These are phyloP conservation scores for Cremastobaeus sp. DNA, from an alignment of 2,888 invertebrate genomes.

Conservation along the genomic window DNA sequence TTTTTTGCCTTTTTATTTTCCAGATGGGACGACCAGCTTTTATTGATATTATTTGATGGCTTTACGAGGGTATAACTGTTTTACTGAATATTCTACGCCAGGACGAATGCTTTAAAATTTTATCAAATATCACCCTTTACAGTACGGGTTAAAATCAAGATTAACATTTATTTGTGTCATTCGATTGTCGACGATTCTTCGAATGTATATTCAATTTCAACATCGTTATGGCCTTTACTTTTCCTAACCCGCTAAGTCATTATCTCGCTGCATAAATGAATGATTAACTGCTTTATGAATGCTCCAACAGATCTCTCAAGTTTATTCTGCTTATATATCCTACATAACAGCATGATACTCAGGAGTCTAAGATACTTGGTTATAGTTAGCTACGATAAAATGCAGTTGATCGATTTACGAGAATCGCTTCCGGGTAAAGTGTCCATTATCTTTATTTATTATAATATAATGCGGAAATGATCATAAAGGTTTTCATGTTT, in stretches of 20 bases:
- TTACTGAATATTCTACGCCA: constrained; percentile 11
- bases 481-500: constrained; percentile 12
- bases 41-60: constrained; percentile 36
- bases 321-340: not conserved
- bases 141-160: too few relatives aligned
- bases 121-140: too few relatives aligned
- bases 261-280: too few relatives aligned
- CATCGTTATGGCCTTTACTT: too few relatives aligned
- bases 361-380: not conserved
- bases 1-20: constrained; percentile 1
- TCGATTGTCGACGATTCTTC: too few relatives aligned
- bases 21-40: not conserved
- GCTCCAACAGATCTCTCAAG: too few relatives aligned
- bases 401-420: constrained; percentile 23
- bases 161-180: too few relatives aligned
- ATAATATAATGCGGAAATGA: constrained; percentile 32
- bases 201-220: too few relatives aligned
- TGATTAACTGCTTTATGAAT: too few relatives aligned
- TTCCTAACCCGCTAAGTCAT: too few relatives aligned
- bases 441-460: constrained; percentile 32
- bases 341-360: not conserved
- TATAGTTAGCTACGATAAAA: constrained; percentile 11
- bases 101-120: constrained; percentile 24
- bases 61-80: constrained; percentile 38
- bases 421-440: constrained; percentile 15